phyloP scores from a whole-genome alignment of 2,888 invertebrate species.

The Nematopogon swammerdamellus region DNA sequence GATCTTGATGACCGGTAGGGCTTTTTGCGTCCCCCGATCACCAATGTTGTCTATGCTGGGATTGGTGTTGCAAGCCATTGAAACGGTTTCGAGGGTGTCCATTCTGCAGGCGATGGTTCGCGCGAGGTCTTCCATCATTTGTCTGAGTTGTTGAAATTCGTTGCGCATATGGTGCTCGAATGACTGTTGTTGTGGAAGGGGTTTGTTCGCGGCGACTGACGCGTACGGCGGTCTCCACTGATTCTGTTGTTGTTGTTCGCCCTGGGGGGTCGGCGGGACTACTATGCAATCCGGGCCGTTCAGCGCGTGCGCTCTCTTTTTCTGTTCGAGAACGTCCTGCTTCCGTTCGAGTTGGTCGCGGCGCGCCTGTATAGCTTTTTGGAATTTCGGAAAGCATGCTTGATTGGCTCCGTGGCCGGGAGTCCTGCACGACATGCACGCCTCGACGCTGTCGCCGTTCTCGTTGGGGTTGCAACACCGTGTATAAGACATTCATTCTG shows the following conservation, averaged over 20 bases:
- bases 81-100: not conserved
- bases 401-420: not conserved
- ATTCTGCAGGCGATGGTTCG: not conserved
- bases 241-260: not conserved
- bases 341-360: not conserved
- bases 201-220: not conserved
- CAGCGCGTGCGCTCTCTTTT: slow-evolving; percentile 1
- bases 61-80: too few species aligned
- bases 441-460: too few species aligned
- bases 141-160: slow-evolving; percentile 1
- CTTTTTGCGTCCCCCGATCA: too few species aligned
- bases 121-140: not conserved
- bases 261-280: slow-evolving; percentile 1
- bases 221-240: not conserved
- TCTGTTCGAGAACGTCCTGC: slow-evolving; percentile 1
- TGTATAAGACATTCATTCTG: too few species aligned
- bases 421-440: not conserved
- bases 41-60: too few species aligned
- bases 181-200: not conserved
- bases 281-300: not conserved
- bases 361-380: too few species aligned
- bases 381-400: not conserved
- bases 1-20: slow-evolving; percentile 2
- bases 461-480: too few species aligned
- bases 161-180: not conserved